Evolutionary conservation across 2,888 invertebrate genomes (phyloP).

Genomic region (Fragum fragum): DNA sequence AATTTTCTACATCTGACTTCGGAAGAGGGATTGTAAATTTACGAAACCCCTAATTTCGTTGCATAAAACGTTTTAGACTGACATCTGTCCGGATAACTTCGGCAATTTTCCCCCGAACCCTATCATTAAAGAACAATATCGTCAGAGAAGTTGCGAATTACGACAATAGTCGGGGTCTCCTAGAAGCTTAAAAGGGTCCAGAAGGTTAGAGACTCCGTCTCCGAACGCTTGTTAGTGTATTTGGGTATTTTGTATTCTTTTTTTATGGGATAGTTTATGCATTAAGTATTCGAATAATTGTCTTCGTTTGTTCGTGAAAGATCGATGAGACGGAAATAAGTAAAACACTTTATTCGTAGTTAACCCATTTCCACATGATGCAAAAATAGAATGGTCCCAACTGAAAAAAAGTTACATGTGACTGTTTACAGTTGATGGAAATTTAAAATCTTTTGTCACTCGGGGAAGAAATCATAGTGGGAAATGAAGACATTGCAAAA

Average conservation of each 20-base stretch:
- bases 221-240: conserved; percentile 27
- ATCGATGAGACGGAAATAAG: too few relatives aligned
- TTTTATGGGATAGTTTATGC: neutral
- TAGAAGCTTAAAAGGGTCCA: conserved; percentile 31
- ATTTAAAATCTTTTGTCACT: too few relatives aligned
- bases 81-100: conserved; percentile 60
- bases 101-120: conserved; percentile 46
- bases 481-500: too few relatives aligned
- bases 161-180: conserved; percentile 31
- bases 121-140: conserved; percentile 51
- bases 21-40: conserved; percentile 66
- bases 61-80: conserved; percentile 67
- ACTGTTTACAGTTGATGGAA: too few relatives aligned
- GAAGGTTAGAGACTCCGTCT: conserved; percentile 23
- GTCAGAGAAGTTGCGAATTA: conserved; percentile 28
- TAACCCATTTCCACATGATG: too few relatives aligned
- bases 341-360: too few relatives aligned
- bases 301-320: too few relatives aligned
- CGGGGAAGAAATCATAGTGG: too few relatives aligned
- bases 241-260: neutral
- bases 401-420: too few relatives aligned
- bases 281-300: neutral
- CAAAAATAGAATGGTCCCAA: too few relatives aligned
- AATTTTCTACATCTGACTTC: conserved; percentile 59
- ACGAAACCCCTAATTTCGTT: conserved; percentile 69